Conservation (phyloP, 2,797 vertebrate genomes). For the Hozukius guyotensis region DNA sequence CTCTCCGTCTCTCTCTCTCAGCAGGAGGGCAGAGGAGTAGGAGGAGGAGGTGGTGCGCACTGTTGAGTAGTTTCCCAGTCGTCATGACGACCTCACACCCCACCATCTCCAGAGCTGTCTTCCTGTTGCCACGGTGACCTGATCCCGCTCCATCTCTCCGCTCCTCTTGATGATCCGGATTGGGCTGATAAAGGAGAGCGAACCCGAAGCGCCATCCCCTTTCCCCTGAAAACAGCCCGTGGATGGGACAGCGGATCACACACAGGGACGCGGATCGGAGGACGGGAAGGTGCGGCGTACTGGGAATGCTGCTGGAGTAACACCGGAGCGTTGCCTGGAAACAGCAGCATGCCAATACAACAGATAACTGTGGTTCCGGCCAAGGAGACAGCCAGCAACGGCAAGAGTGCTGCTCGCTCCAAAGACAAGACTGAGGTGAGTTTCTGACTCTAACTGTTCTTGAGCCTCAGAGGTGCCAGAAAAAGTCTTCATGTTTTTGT, state of each 20-base stretch:
- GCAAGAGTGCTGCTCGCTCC: constrained; percentile 86
- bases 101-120: constrained; percentile 63
- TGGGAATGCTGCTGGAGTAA: constrained; percentile 63
- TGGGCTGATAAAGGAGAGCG: constrained; percentile 16
- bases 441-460: not conserved
- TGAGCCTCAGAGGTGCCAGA: not conserved
- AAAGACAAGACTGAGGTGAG: constrained; percentile 90
- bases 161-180: constrained; percentile 48
- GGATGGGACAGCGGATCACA: constrained; percentile 38
- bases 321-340: constrained; percentile 63
- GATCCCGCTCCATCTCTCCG: constrained; percentile 55
- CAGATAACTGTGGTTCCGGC: constrained; percentile 94
- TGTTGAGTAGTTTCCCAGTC: constrained; percentile 67
- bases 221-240: not conserved
- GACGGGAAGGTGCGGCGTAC: constrained; percentile 13
- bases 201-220: constrained; percentile 2
- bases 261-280: not conserved
- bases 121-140: constrained; percentile 75
- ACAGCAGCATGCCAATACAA: constrained; percentile 91
- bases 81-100: constrained; percentile 75
- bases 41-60: constrained; percentile 13
- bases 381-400: constrained; percentile 85
- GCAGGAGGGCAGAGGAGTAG: constrained; percentile 27
- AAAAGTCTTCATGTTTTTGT: too few relatives aligned
- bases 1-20: constrained; percentile 36